Base-by-base conservation (phyloP, 2,888 invertebrate species). In the Tortricodes alternella region DNA sequence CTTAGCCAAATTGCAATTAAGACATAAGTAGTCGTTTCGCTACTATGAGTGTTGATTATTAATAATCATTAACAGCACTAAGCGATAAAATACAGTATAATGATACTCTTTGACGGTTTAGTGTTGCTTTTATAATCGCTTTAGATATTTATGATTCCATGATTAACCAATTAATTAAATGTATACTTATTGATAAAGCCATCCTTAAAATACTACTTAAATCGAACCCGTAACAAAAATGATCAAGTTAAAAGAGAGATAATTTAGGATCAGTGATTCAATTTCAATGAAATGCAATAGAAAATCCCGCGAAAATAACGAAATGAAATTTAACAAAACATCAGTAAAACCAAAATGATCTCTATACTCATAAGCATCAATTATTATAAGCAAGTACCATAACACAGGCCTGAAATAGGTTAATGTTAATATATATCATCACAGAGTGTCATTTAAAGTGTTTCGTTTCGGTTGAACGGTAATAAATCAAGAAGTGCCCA, bases 401-500 rank as follows among this genome's bases (percentile, higher is more conserved):
- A 7, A 44, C 11, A 8, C 13, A 11, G 15, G 18, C 55, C 48
- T 52, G 62, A 74, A 72, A 68, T 64, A 57, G 71, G 75, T 70
- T 74, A 79, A 80, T 72, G 70, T 66, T 67, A 58, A 71, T 65
- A 73, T 79, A 72, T 74, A 78, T 80, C 76, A 78, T 72, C 61
- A 66, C 70, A 68, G 61, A 78, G 76, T 76, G 74, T 77, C 80
- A 80, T 83, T 79, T 80, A 76, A 82, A 83, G 78, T 83, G 81
- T 83, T 81, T 78, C 80, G 69, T 76, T 80, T 73, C 70, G 74
- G 66, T 69, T 79, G 79, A 80, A 79, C 76, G 79, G 78, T 77
- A 80, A 85, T 88, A 87, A 88, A 88, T 88, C 85, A 84, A 76
- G 76, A 69, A 68, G 71, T 71, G 68, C 76, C 75, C 75, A 63